Evolutionary conservation across 2,888 invertebrate genomes (phyloP), one percentile per base, ranked within the genome.

Genomic region (Carpatolechia fugitivella): DNA sequence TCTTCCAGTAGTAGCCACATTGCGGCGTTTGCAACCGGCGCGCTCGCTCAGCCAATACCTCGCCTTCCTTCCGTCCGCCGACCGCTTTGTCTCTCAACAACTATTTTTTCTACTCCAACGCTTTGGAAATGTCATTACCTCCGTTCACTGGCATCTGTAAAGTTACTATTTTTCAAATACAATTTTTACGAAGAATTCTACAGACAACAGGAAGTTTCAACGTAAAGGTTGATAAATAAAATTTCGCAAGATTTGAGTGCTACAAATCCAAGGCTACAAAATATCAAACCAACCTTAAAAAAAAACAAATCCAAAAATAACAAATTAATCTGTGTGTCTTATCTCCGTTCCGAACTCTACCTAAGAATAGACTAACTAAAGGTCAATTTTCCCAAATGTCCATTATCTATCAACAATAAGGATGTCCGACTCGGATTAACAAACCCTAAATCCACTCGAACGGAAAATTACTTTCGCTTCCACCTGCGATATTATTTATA

Each of bases 401-500:
- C 29, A 38, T 13, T n/a, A 44, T 20, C 24, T 20, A 44, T 44
- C 13, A 29, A 13, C 20, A n/a, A 20, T 20, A 10, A 20, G 41
- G 8, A 8, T 20, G 16, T 10, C 20, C 18, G 10, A 20, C 18
- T 41, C 20, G 11, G 1, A 24, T 8, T 44, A 44, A 44, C 29
- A 29, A 10, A 50, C 58, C 58, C 63, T 56, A 55, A 68, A 74
- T 65, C 72, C 65, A 69, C 62, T 68, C 68, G 60, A 33, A 62
- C 59, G 66, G 69, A 76, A 70, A 73, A 74, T 74, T 70, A 62
- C 63, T 68, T 68, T 60, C 62, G 36, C 61, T 66, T 61, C 63
- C 61, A 65, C 66, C 66, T 66, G 60, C 56, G 55, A 57, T 69
- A 59, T 70, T 69, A 68, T 72, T 71, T 72, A 67, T 73, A 70